Conservation (phyloP, 2,797 vertebrate species). For the Pygocentrus nattereri region DNA sequence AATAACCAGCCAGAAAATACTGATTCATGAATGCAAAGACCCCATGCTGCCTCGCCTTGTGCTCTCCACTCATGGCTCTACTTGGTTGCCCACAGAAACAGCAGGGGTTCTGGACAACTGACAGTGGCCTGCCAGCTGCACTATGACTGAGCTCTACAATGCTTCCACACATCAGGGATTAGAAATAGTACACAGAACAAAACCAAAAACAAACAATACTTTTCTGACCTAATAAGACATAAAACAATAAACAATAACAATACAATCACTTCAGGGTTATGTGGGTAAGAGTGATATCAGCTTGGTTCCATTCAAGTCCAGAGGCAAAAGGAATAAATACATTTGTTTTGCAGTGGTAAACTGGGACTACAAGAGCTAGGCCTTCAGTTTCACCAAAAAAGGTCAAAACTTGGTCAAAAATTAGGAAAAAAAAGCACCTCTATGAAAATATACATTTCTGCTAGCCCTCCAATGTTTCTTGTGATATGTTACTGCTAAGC, state of each 20-base stretch:
- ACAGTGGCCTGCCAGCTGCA: not conserved
- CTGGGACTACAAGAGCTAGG: no score
- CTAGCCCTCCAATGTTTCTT: no score
- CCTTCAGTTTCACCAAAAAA: no score
- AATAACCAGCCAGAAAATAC: not conserved
- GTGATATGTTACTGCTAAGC: no score
- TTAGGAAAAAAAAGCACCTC: no score
- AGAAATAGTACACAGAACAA: not conserved
- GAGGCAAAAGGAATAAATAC: not conserved
- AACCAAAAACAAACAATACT: not conserved
- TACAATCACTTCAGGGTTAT: no score
- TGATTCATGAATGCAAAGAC: not conserved
- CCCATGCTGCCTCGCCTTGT: not conserved
- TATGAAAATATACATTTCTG: no score
- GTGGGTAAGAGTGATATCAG: no score
- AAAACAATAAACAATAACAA: no score
- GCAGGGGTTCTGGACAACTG: not conserved
- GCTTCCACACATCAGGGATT: not conserved
- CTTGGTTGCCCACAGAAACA: not conserved
- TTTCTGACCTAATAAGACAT: no score
- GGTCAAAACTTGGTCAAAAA: no score
- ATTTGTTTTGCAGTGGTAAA: no score
- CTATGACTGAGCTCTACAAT: not conserved
- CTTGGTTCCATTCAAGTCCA: not conserved
- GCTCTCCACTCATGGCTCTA: not conserved